phyloP scores from a whole-genome alignment of 2,888 invertebrate genomes.

The Elgonia sp. region DNA sequence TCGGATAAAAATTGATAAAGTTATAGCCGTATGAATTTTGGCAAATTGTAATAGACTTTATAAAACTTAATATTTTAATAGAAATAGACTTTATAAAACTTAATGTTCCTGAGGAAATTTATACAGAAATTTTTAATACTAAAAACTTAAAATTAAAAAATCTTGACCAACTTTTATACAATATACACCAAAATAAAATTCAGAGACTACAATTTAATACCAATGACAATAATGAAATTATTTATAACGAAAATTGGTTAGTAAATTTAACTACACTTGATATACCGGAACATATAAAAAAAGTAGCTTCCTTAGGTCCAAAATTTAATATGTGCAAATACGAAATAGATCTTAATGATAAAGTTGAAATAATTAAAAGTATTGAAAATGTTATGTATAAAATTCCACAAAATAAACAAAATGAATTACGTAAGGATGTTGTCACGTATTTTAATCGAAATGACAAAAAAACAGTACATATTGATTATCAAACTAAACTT shows the following conservation, averaged over 20 bases:
- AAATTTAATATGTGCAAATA: background rate
- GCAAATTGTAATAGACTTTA: no score
- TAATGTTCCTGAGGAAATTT: background rate
- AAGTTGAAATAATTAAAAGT: constrained; percentile 1
- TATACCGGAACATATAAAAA: background rate
- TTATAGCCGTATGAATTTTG: no score
- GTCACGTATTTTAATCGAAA: no score
- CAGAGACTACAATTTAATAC: background rate
- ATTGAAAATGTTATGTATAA: background rate
- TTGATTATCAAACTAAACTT: background rate
- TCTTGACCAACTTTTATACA: background rate
- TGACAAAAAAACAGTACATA: no score
- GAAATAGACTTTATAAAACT: no score
- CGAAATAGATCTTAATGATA: background rate
- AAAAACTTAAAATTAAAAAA: background rate
- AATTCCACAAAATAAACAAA: background rate
- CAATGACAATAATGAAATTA: background rate
- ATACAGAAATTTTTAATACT: background rate
- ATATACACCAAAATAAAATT: background rate
- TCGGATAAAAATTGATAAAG: no score
- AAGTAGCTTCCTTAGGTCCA: background rate
- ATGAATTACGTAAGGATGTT: background rate
- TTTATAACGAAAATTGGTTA: background rate
- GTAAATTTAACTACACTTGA: background rate
- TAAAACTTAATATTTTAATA: no score